Evolutionary conservation across 2,797 vertebrate species (phyloP).

Genomic region (Syndactyla subalaris): DNA sequence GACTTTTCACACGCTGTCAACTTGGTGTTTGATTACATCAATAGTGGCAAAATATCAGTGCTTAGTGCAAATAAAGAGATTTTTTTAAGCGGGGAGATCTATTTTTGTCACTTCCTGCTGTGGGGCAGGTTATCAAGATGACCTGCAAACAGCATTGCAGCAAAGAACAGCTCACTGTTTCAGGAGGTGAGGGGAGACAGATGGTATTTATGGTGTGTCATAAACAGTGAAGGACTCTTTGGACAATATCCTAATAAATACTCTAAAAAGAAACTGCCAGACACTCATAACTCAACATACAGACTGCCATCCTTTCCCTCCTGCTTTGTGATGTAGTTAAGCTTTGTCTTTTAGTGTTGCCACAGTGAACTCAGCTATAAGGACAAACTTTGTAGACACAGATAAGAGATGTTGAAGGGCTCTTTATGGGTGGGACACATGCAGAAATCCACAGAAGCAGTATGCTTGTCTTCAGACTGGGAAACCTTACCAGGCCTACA

Average conservation of each 20-base stretch:
- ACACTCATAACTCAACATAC: background rate
- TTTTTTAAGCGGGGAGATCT: constrained; percentile 33
- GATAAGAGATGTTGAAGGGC: background rate
- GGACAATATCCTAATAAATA: constrained; percentile 47
- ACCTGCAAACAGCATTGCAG: constrained; percentile 15
- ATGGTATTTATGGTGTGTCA: constrained; percentile 26
- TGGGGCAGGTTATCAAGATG: constrained; percentile 56
- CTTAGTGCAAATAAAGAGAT: constrained; percentile 51
- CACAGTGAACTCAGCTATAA: background rate
- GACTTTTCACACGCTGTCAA: constrained; percentile 53
- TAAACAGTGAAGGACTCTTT: constrained; percentile 48
- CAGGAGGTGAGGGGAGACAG: background rate
- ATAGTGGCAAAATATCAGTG: constrained; percentile 31
- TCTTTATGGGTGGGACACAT: background rate
- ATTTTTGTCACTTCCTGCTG: constrained; percentile 57
- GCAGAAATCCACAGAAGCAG: background rate
- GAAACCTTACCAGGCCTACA: background rate
- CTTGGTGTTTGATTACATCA: constrained; percentile 60
- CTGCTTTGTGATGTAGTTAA: background rate
- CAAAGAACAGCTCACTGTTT: constrained; percentile 47
- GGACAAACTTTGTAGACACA: background rate
- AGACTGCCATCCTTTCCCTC: background rate
- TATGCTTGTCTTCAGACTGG: background rate
- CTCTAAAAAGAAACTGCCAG: constrained; percentile 7
- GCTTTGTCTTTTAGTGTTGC: background rate